Evolutionary conservation across 92 coral and sea anemone genomes (phyloP).

Genomic region (Epizoanthus stellaris): DNA sequence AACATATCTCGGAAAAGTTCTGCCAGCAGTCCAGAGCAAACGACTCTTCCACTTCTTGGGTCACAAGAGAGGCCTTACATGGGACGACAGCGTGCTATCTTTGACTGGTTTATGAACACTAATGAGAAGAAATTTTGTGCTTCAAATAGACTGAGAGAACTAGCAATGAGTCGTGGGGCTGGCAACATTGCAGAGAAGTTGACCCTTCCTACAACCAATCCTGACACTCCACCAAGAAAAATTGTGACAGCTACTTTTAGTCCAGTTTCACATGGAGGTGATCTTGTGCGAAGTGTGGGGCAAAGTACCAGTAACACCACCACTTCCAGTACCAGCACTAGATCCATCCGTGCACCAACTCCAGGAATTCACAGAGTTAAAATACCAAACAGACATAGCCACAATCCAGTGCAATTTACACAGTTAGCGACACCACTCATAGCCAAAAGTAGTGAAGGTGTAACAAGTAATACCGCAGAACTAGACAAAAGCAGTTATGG

Average conservation of each 20-base stretch:
- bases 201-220: not conserved
- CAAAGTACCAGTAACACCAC: not conserved
- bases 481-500: not conserved
- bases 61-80: constrained; percentile 14
- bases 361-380: constrained; percentile 42
- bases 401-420: not conserved
- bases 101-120: constrained; percentile 37
- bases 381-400: constrained; percentile 21
- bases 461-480: too few species aligned
- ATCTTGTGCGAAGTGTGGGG: not conserved
- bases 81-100: constrained; percentile 41
- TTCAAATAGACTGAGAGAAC: constrained; percentile 74
- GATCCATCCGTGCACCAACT: constrained; percentile 13
- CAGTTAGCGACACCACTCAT: not conserved
- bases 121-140: constrained; percentile 72
- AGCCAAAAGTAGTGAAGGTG: too few species aligned
- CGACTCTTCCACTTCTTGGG: constrained; percentile 9
- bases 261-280: not conserved
- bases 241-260: not conserved
- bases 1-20: constrained; percentile 13
- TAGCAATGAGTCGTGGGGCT: constrained; percentile 62
- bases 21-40: constrained; percentile 27
- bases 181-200: constrained; percentile 10
- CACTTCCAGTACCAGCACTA: not conserved
- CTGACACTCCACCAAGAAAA: not conserved